Base-by-base conservation (phyloP, 1,140 invertebrate species). In the Bombyx mandarina region DNA sequence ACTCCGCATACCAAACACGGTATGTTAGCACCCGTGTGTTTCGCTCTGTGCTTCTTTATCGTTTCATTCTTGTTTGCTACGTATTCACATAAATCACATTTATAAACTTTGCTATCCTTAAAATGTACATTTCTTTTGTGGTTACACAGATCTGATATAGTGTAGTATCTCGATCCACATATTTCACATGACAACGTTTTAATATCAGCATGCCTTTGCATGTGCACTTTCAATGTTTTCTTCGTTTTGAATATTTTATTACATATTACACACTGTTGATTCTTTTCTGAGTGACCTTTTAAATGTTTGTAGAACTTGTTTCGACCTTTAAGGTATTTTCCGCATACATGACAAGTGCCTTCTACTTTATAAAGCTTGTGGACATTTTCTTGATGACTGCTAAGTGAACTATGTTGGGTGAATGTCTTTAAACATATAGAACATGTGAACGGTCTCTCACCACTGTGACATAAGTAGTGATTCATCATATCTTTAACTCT, bases 151-250 rank as follows among this genome's bases (percentile, higher is more conserved):
- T 82, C 81, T 0, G 70, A 55, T n/a, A 63, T 52, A 6, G 81
- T 78, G 54, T 67, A 82, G 54, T 76, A 82, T 12, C 73, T 65
- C 3, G 66, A 61, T 1, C 78, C 73, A 62, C 82, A 86, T 9
- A 61, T 63, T 56, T 83, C 80, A 68, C 82, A 86, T 1, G 77
- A 74, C 50, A 62, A 80, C 3, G 63, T 60, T 58, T 78, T 83
- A 0, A 69, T 49, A 6, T 74, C 77, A 18, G 54, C 65, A 43
- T 86, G 82, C 10, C 82, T 62, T 50, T 66, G 57, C 74, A 86
- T 77, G 49, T 86, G 82, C 6, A 47, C 54, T 4, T 54, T 59
- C 8, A 75, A 53, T 57, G 42, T 59, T 1, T 54, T 54, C 52
- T 66, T 68, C 8, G 12, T 56, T 54, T 67, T 67, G 1, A 86